Percentiles rank a stretch among this genome's conserved stretches.
phyloP scores from a whole-genome alignment of 2,113 vertebrate genomes.

The Copsychus sechellarum region DNA sequence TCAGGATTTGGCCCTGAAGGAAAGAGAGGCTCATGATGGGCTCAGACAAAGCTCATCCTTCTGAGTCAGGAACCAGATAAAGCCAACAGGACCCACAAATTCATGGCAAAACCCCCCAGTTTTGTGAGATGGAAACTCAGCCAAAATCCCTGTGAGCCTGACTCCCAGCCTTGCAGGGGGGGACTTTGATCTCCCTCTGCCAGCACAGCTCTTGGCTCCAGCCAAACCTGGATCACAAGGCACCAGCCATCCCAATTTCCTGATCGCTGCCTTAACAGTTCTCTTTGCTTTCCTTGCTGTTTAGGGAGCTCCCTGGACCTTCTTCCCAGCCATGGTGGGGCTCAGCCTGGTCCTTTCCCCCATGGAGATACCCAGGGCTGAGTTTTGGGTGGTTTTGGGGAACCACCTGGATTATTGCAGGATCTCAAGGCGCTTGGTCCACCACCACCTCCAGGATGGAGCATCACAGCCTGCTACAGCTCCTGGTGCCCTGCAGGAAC shows the following conservation, averaged over 20 bases:
- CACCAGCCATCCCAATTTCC: not conserved
- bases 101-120: not conserved
- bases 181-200: not conserved
- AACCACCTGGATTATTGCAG: not conserved
- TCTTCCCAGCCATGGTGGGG: fast-evolving
- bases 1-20: not conserved
- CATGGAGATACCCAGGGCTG: not conserved
- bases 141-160: not conserved
- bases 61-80: not conserved
- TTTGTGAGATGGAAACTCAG: not conserved
- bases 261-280: not conserved
- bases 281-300: not conserved
- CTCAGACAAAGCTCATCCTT: not conserved
- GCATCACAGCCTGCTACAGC: not conserved
- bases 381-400: not conserved
- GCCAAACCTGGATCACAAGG: not conserved
- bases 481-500: not conserved
- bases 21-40: not conserved
- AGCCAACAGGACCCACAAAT: not conserved
- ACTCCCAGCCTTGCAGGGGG: not conserved
- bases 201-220: not conserved
- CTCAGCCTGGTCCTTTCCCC: not conserved
- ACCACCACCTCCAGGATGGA: not conserved
- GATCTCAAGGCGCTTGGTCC: not conserved
- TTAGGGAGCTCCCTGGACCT: not conserved